Evolutionary conservation across 1,140 invertebrate species (phyloP), one percentile per base, ranked within the genome.

Genomic region (Brachionus rubens): DNA sequence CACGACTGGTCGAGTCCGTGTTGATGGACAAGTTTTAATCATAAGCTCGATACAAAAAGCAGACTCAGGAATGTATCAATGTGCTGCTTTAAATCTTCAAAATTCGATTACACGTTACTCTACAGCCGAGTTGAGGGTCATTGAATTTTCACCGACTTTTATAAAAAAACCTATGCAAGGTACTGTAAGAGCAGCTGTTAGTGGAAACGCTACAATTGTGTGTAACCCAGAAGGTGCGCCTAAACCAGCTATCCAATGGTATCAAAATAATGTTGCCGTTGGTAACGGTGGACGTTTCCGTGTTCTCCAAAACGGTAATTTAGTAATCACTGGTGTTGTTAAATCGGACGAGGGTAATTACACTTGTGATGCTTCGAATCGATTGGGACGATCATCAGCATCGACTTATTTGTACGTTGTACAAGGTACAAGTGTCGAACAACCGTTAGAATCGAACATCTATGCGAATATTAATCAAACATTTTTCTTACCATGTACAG

Each of bases 61-160:
- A 24, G 94, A 98, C 86, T 88, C 90, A 76, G 94, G 91, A n/a
- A 96, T 96, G 92, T 98, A 93, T 83, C 94, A 97, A 80, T 98
- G 96, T 83, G 87, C 89, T 80, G 94, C 94, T 0, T 88, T 85
- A 77, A 98, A 98, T 87, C 90, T 92, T 70, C 85, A 96, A 5
- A 94, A 92, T 80, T 54, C 48, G 2, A 52, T 62, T 24, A 89
- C 90, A 0, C 89, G 87, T 30, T 95, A 91, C 82, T 93, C 92
- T 0, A 92, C 93, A 9, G 94, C 90, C 0, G 92, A 98, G 80
- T 84, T 98, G 2, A 86, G 93, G 81, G 91, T 98, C 3, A 76
- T 85, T 36, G 78, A 79, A 26, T 87, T 97, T 78, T 89, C 89
- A 80, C 94, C 94, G 24, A 91, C 91, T 1, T 98, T 98, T 82